A percentile compares a stretch with the other conserved stretches of the same genome.
These are phyloP conservation scores for Yasuhikotakia modesta DNA, from an alignment of 2,797 vertebrate species.

Conservation along the genomic window DNA sequence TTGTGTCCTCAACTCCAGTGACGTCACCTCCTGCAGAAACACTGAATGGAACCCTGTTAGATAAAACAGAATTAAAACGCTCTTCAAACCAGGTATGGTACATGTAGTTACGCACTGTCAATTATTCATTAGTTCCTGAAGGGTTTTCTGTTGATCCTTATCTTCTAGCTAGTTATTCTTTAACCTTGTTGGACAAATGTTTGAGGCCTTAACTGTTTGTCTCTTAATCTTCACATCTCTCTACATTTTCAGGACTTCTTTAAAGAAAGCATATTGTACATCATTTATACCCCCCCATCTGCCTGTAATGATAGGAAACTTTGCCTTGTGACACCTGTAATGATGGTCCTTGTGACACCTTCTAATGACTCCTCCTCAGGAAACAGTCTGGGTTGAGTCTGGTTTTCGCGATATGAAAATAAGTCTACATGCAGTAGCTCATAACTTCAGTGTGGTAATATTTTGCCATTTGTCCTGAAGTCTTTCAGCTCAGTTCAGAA, in stretches of 20 bases:
- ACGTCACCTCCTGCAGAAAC: constrained; percentile 87
- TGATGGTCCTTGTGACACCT: no score
- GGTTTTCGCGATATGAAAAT: not conserved
- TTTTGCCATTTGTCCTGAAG: constrained; percentile 4
- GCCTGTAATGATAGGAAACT: no score
- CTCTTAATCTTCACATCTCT: constrained; percentile 5
- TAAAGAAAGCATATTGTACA: not conserved
- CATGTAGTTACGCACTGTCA: not conserved
- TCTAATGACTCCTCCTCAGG: no score
- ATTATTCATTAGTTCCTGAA: not conserved
- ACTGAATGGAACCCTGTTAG: constrained; percentile 87
- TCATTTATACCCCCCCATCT: not conserved
- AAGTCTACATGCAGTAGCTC: not conserved
- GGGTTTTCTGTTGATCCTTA: constrained; percentile 1
- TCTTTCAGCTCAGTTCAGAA: constrained; percentile 80
- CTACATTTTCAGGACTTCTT: not conserved
- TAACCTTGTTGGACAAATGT: constrained; percentile 25
- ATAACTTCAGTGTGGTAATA: not conserved
- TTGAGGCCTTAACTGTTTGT: not conserved
- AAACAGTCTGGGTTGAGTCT: no score
- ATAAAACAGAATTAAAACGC: constrained; percentile 78
- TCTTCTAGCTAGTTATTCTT: constrained; percentile 20
- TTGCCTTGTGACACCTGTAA: no score
- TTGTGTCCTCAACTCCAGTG: constrained; percentile 83
- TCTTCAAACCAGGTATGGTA: constrained; percentile 83